Evolutionary conservation across 2,888 invertebrate genomes (phyloP).

Genomic region (Athalia circularis): DNA sequence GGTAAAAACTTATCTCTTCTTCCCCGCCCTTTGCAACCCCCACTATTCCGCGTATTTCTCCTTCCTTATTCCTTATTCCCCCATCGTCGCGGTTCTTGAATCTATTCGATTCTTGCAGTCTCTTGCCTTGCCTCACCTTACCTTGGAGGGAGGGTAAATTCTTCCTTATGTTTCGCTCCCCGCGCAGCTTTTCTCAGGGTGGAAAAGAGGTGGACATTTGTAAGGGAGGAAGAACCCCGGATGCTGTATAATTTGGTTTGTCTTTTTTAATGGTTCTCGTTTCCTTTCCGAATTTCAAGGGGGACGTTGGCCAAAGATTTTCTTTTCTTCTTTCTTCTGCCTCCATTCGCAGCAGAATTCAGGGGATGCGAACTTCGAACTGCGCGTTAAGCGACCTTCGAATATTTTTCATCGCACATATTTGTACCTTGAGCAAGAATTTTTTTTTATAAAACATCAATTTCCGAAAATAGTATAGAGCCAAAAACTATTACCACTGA

Average conservation of each 20-base stretch:
- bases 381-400: too few species aligned
- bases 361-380: too few species aligned
- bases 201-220: not conserved
- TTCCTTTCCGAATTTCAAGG: slow-evolving; percentile 5
- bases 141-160: not conserved
- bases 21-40: slow-evolving; percentile 52
- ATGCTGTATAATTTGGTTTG: slow-evolving; percentile 37
- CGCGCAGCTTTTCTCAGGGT: not conserved
- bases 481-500: too few species aligned
- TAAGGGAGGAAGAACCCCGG: not conserved
- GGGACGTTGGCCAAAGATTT: not conserved
- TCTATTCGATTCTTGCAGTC: slow-evolving; percentile 51
- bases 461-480: too few species aligned
- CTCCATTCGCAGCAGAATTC: too few species aligned
- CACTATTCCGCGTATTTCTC: slow-evolving; percentile 11
- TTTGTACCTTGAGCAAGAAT: too few species aligned
- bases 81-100: slow-evolving; percentile 42
- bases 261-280: slow-evolving; percentile 21
- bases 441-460: too few species aligned
- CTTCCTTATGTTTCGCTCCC: slow-evolving; percentile 26
- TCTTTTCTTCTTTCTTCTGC: too few species aligned
- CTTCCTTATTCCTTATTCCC: not conserved
- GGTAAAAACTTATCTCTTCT: slow-evolving; percentile 69
- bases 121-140: not conserved
- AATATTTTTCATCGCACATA: too few species aligned